Evolutionary conservation across 2,113 vertebrate genomes (phyloP), one percentile per base, ranked within the genome.

Genomic region (Antidorcas marsupialis): DNA sequence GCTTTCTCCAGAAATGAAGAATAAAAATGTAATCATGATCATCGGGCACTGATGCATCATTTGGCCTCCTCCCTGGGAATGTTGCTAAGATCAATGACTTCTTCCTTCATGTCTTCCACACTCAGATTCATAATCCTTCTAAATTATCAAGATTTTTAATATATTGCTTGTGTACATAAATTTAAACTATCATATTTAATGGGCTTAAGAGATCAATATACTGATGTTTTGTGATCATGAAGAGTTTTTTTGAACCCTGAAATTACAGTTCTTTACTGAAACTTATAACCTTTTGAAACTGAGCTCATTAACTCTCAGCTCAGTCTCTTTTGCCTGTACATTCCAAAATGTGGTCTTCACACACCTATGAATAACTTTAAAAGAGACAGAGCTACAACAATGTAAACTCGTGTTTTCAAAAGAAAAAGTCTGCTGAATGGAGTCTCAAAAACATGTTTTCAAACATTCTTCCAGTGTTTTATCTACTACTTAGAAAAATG

Each of bases 111-210:
- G 64, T 62, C 67, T 1, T 13, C 9, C 71, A 79, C 0, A 21
- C 95, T 97, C 0, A 0, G 95, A 95, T 96, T 95, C 53, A 45
- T 76, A 98, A 97, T 45, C 64, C 36, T 97, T 74, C 62, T 93
- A 94, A 97, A 96, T 95, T 95, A 87, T n/a, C 74, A 53, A 23
- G 59, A 83, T 97, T 98, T 97, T 87, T 97, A 91, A 96, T 92
- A 74, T 27, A 52, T 89, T 92, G 19, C 67, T 45, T 98, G 98
- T 88, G 57, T 96, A n/a, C 82, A 79, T 94, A 79, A 91, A 94
- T 98, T 96, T 97, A 91, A 98, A 96, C 93, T 97, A 97, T n/a
- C 95, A 95, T 95, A 97, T 97, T 96, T 98, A 98, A 97, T 96
- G 88, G 62, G 76, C 96, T 98, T 97, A 97, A 85, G 52, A 71